Evolutionary conservation across 30 jellyfish, hydroid and myxozoan species (phyloP).

Genomic region (Aurelia aurita complex sp. Pacific): DNA sequence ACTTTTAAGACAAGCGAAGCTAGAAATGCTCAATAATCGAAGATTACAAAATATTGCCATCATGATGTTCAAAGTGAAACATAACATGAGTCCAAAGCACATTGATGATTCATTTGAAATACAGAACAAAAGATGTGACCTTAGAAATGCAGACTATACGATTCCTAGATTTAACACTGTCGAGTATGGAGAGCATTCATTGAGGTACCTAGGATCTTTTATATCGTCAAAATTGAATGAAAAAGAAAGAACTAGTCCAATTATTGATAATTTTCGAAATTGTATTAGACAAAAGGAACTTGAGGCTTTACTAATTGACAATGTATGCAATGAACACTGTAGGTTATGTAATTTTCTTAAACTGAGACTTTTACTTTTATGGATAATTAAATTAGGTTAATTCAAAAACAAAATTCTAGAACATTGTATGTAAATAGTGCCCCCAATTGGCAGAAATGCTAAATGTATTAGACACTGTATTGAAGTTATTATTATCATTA

Average conservation of each 20-base stretch:
- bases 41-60: no score
- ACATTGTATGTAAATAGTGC: no score
- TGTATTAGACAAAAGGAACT: slow-evolving; percentile 16
- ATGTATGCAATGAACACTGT: slow-evolving; percentile 58
- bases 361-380: neutral
- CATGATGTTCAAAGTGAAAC: no score
- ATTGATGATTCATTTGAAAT: neutral
- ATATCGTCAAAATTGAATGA: neutral
- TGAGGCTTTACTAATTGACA: slow-evolving; percentile 27
- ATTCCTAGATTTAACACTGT: slow-evolving; percentile 12
- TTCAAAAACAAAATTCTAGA: no score
- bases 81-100: no score
- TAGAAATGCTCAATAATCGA: no score
- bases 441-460: no score
- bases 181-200: slow-evolving; percentile 18
- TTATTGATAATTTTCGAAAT: no score
- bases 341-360: slow-evolving; percentile 7
- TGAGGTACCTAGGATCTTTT: slow-evolving; percentile 23
- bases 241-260: no score
- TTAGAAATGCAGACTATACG: slow-evolving; percentile 18
- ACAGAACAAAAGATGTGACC: slow-evolving; percentile 13
- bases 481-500: neutral
- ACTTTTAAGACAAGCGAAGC: no score
- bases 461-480: no score
- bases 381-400: no score